Percentiles rank a stretch among this genome's conserved stretches.
Conservation (phyloP, 2,797 vertebrate species). For the Falco columbarius region DNA sequence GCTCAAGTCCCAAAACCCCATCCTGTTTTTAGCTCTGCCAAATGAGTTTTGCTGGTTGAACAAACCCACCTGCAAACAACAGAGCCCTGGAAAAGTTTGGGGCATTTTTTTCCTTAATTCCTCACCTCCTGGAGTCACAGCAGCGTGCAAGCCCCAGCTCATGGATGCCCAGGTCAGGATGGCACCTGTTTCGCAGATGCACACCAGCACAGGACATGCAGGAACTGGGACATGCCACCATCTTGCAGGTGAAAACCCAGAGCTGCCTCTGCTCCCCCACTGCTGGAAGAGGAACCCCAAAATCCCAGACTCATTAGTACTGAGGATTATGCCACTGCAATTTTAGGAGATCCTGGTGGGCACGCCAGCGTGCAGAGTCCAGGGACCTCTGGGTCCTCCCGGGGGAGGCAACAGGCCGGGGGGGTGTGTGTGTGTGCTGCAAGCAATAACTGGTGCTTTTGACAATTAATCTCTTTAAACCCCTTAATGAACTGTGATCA, state of each 20-base stretch:
- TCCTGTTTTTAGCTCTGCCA: not conserved
- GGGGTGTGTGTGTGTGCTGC: not conserved
- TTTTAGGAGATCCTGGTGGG: accelerated
- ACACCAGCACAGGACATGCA: accelerated
- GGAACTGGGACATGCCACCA: accelerated
- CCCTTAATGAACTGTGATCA: not conserved
- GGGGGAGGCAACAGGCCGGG: not conserved
- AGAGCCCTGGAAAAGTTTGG: not conserved
- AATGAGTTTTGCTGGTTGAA: not conserved
- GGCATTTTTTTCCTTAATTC: not conserved
- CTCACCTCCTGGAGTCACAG: accelerated
- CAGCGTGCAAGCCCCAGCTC: accelerated
- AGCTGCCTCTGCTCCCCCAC: not conserved
- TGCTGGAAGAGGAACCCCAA: not conserved
- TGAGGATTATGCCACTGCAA: too few species aligned
- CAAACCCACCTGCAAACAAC: not conserved
- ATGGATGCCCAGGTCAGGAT: not conserved
- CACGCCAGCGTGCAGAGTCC: accelerated
- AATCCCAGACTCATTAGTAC: accelerated
- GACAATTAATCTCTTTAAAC: not conserved
- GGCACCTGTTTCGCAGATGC: accelerated
- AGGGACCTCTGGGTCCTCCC: not conserved
- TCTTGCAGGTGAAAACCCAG: accelerated
- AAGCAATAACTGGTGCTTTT: not conserved
- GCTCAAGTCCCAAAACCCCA: accelerated